These are phyloP conservation scores for Pelochelys cantorii DNA, from an alignment of 2,797 vertebrate genomes.

Conservation along the genomic window DNA sequence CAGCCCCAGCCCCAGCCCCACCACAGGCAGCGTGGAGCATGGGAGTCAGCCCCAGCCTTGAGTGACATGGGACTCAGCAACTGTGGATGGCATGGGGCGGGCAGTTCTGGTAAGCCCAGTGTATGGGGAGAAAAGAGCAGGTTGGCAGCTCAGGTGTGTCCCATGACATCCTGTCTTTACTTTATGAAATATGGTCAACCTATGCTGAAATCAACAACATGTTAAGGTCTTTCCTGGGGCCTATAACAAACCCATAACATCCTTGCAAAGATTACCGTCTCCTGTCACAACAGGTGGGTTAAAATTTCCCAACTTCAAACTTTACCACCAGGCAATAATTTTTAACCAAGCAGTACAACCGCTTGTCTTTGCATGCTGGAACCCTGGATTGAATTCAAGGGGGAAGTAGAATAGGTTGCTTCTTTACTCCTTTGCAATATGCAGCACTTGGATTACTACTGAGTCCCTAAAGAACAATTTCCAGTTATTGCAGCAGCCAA, in stretches of 20 bases:
- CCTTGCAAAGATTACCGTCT: neutral
- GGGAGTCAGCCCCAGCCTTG: too few relatives aligned
- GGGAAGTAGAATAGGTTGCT: neutral
- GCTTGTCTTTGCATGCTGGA: neutral
- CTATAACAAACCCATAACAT: neutral
- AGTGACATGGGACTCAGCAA: too few relatives aligned
- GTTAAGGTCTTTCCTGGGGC: neutral
- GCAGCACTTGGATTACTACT: neutral
- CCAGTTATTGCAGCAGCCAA: neutral
- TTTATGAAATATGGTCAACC: too few relatives aligned
- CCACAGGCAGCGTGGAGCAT: too few relatives aligned
- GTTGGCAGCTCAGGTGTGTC: too few relatives aligned
- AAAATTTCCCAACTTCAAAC: neutral
- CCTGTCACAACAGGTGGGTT: neutral
- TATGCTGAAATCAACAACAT: too few relatives aligned
- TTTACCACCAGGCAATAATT: neutral
- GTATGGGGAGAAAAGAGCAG: too few relatives aligned
- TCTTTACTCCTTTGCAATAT: neutral
- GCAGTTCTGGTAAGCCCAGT: too few relatives aligned
- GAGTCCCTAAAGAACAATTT: neutral
- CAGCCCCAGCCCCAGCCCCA: too few relatives aligned
- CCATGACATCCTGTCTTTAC: too few relatives aligned
- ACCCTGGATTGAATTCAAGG: neutral
- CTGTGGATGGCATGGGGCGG: too few relatives aligned
- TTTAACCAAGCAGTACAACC: neutral